These are phyloP conservation scores for Holacanthus passer DNA, from an alignment of 2,113 vertebrate species.

Conservation along the genomic window DNA sequence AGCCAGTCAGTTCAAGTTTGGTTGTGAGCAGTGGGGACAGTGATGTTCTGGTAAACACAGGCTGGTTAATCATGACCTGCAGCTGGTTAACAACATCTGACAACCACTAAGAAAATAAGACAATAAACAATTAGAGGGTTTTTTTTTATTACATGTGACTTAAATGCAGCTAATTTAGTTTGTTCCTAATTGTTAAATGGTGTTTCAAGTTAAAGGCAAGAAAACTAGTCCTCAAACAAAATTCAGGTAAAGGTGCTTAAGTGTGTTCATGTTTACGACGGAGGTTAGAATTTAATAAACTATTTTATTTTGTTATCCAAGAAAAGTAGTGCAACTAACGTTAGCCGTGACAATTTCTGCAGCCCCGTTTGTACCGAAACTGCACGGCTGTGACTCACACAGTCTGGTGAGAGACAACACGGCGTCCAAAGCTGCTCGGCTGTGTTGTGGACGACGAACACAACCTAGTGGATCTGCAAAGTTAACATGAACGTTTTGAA, in stretches of 20 bases:
- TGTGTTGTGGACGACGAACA: conserved; percentile 5
- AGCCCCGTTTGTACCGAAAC: conserved; percentile 17
- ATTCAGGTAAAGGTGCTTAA: neutral
- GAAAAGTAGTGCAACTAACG: neutral
- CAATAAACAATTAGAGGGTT: too few species aligned
- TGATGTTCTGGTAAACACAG: conserved; percentile 28
- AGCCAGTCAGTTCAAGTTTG: conserved; percentile 41
- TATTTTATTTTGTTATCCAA: neutral
- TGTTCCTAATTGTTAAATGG: neutral
- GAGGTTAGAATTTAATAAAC: neutral
- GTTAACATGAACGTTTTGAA: conserved; percentile 15
- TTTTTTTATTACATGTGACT: too few species aligned
- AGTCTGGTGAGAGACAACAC: neutral
- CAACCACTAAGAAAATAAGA: neutral
- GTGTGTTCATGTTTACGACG: neutral
- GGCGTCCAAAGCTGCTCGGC: neutral
- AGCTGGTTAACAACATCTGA: neutral
- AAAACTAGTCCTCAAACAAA: neutral
- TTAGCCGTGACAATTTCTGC: conserved; percentile 17
- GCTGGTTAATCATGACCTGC: conserved; percentile 1
- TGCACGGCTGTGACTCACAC: conserved; percentile 17
- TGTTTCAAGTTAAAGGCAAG: neutral
- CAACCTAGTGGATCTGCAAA: conserved; percentile 2
- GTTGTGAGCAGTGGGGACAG: conserved; percentile 27
- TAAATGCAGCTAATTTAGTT: neutral